Base-by-base conservation (phyloP, 2,797 vertebrate species). In the Mycteria americana region DNA sequence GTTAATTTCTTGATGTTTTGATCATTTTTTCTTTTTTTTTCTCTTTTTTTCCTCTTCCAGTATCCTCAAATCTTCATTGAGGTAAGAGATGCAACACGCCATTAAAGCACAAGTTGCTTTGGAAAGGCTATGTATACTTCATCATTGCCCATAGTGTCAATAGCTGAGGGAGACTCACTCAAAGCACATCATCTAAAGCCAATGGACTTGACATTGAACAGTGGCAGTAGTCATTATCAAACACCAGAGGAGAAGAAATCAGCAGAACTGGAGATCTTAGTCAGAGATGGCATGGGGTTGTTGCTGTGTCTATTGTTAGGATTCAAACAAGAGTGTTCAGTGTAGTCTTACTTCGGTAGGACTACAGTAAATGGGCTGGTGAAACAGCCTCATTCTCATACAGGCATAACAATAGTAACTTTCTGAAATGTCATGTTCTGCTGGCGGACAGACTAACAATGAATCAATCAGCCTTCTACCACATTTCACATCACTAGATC, bases 11-110 rank as follows among this genome's bases (percentile, higher is more conserved):
- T 54, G 18, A 19, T 53, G 9, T 64, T 87, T 62, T 92, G 43
- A 80, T 39, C 1, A 7, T 37, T 50, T 39, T 76, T 65, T 39
- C 16, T 48, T 74, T 73, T 53, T 41, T 48, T 18, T 15, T 23
- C 16, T 24, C 8, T 82, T 56, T 76, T 89, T 75, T 59, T 10
- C 17, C 11, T 91, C n/a, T 37, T 92, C 48, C 68, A 97, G 96
- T 97, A 97, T 78, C 91, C 91, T 18, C 64, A 6, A 68, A 94
- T 97, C 81, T 2, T 10, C 45, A 54, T 97, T 45, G 72, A 96
- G 96, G 97, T 97, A 96, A 97, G 94, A 85, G 8, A 68, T 28
- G 24, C 35, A 78, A 8, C 10, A 19, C 6, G 2, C 43, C 48
- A 48, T 77, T 65, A 45, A 74, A 92, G 6, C 13, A 48, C 31